phyloP scores from a whole-genome alignment of 2,888 invertebrate species.

The Laspeyria flexula region DNA sequence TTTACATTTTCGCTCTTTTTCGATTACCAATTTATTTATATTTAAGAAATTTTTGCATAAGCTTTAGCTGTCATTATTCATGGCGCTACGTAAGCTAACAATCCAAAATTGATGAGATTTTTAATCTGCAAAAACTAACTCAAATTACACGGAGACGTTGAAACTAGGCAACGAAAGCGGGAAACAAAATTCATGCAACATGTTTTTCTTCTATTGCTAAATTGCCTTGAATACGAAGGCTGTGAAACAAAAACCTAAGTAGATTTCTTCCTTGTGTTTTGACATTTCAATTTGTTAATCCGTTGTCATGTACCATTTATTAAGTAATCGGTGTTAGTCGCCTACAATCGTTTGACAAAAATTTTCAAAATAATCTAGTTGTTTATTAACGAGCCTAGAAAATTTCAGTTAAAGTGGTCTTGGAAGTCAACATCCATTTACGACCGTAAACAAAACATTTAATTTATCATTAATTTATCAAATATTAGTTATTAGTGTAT shows the following conservation, averaged over 20 bases:
- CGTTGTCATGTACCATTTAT: slow-evolving; percentile 37
- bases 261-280: slow-evolving; percentile 33
- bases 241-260: slow-evolving; percentile 20
- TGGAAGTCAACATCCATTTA: too few relatives aligned
- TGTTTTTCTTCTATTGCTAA: slow-evolving; percentile 3
- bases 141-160: background rate
- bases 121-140: background rate
- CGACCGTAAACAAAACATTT: too few relatives aligned
- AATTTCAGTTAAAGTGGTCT: too few relatives aligned
- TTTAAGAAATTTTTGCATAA: too few relatives aligned
- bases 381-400: too few relatives aligned
- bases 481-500: too few relatives aligned
- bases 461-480: too few relatives aligned
- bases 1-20: too few relatives aligned
- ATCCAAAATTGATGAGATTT: background rate
- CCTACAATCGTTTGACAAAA: slow-evolving; percentile 33
- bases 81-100: too few relatives aligned
- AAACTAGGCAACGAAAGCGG: slow-evolving; percentile 8
- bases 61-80: too few relatives aligned
- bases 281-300: slow-evolving; percentile 47
- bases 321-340: slow-evolving; percentile 26
- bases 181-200: background rate
- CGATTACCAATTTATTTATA: too few relatives aligned
- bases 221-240: slow-evolving; percentile 17
- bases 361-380: too few relatives aligned